phyloP scores from a whole-genome alignment of 2,888 invertebrate species.

The Drosophila birchii region DNA sequence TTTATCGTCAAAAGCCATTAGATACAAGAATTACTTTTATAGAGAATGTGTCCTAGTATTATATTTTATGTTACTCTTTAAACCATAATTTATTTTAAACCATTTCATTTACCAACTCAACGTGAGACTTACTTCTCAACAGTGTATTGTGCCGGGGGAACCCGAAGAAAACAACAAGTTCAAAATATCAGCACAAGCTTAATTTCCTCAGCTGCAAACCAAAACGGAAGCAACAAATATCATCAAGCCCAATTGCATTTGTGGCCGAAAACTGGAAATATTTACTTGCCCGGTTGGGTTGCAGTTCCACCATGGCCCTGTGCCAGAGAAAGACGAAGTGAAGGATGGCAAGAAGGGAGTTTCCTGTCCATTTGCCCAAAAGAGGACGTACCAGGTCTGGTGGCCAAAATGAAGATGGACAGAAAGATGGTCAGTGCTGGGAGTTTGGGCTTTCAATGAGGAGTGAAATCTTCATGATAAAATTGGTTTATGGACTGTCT shows the following conservation, averaged over 20 bases:
- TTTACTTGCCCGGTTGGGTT: conserved; percentile 63
- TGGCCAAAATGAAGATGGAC: conserved; percentile 43
- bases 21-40: not conserved
- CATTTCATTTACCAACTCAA: not conserved
- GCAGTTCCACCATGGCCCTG: conserved; percentile 15
- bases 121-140: not conserved
- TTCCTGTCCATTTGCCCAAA: conserved; percentile 43
- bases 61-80: not conserved
- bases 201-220: conserved; percentile 70
- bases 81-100: not conserved
- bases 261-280: conserved; percentile 81
- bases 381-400: conserved; percentile 26
- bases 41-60: not conserved
- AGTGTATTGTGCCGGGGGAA: conserved; percentile 13
- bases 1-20: no score
- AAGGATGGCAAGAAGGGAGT: conserved; percentile 16
- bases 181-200: conserved; percentile 53
- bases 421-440: conserved; percentile 31
- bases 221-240: conserved; percentile 79
- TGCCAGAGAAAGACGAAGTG: conserved; percentile 20
- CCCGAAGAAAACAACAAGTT: conserved; percentile 16
- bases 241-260: conserved; percentile 82
- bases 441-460: conserved; percentile 13
- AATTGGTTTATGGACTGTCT: conserved; percentile 67
- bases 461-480: conserved; percentile 55